Conservation (phyloP, 2,797 vertebrate genomes). For the Taeniopygia guttata region DNA sequence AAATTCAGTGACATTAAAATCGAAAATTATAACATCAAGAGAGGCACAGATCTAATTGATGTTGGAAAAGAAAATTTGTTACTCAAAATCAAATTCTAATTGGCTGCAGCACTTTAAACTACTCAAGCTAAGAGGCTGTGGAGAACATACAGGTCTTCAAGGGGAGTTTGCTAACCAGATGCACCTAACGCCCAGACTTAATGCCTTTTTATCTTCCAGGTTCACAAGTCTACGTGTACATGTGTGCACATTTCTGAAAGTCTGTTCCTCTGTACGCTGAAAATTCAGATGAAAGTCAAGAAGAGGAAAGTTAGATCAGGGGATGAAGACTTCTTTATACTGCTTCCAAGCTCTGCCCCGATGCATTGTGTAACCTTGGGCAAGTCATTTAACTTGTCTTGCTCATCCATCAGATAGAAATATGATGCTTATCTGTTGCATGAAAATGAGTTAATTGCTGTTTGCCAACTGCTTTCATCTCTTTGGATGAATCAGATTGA, state of each 20-base stretch:
- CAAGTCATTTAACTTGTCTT: slow-evolving; percentile 67
- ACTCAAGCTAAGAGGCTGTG: neutral
- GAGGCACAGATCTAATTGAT: neutral
- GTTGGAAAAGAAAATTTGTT: slow-evolving; percentile 34
- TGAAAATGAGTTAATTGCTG: slow-evolving; percentile 65
- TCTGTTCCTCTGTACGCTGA: neutral
- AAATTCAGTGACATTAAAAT: neutral
- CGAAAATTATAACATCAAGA: slow-evolving; percentile 16
- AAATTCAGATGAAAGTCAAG: slow-evolving; percentile 66
- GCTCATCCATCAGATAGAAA: slow-evolving; percentile 64
- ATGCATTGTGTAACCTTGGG: slow-evolving; percentile 68
- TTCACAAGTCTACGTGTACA: neutral
- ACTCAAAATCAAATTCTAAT: slow-evolving; percentile 54
- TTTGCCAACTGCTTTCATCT: slow-evolving; percentile 70
- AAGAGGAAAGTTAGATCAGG: slow-evolving; percentile 59
- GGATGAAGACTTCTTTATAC: slow-evolving; percentile 59
- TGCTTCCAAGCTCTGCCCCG: slow-evolving; percentile 56
- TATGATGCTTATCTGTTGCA: slow-evolving; percentile 65
- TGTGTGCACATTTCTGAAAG: slow-evolving; percentile 46
- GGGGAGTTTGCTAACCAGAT: slow-evolving; percentile 30
- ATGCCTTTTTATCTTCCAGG: slow-evolving; percentile 47
- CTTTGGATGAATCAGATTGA: slow-evolving; percentile 59
- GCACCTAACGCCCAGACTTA: neutral
- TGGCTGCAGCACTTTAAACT: neutral
- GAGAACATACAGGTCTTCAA: slow-evolving; percentile 44